Evolutionary conservation across 2,797 vertebrate genomes (phyloP), one percentile per base, ranked within the genome.

Genomic region (Chelmon rostratus): DNA sequence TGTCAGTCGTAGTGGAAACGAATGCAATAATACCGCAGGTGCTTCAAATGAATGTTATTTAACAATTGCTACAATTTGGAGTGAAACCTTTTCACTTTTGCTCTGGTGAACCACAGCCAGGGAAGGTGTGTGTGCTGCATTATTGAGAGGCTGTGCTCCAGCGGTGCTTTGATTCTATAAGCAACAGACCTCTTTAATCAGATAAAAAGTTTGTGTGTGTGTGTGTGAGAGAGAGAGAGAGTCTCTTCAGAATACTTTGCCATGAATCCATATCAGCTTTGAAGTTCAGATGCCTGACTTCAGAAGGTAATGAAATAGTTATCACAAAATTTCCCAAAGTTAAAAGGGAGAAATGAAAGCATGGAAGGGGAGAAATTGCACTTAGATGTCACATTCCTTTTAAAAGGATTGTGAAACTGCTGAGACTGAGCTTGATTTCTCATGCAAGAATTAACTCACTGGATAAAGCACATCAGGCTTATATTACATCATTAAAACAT

Each of bases 241-340:
- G 61, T 68, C 88, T 77, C 73, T 35, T 70, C 82, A 81, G 77
- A 88, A 87, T 82, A 78, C 66, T 84, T 80, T 84, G 79, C 77
- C 44, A 49, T 76, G 74, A 87, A 90, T 90, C 85, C 80, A 84
- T 84, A 86, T 79, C 80, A 81, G 83, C 86, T 88, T 89, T 88
- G 85, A 91, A 88, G 85, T 91, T 77, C 74, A 86, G 54, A 85
- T 78, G 77, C 73, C 72, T 68, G 76, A 83, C 82, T 88, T 90
- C 81, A 89, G 84, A 90, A 88, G 86, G 83, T 88, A 90, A 91
- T 89, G 76, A 88, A 88, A 87, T 90, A 86, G 87, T 92, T 89
- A 89, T 87, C 83, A 89, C 64, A 71, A 84, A 85, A 69, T 83
- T 83, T 74, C 73, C 83, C 47, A 73, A 64, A 86, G 81, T 89